phyloP scores from a whole-genome alignment of 2,888 invertebrate species.

The Augiades crinisus region DNA sequence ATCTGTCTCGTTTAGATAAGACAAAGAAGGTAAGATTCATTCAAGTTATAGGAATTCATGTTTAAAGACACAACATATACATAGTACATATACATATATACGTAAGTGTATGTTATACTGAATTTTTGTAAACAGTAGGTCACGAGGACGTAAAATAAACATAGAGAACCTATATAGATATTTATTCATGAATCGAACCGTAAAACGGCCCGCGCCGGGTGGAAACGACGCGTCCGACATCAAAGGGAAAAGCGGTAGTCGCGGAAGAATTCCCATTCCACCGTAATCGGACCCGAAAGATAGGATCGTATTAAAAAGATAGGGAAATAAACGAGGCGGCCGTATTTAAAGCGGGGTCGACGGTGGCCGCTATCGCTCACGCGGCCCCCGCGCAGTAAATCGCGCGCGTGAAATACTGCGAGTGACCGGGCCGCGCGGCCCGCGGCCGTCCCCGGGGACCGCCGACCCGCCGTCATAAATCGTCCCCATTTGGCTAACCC shows the following conservation, averaged over 20 bases:
- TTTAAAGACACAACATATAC: too few relatives aligned
- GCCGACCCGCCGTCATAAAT: conserved; percentile 65
- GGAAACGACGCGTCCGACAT: conserved; percentile 37
- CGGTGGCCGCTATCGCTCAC: conserved; percentile 44
- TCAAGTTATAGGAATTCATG: too few relatives aligned
- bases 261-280: conserved; percentile 39
- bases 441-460: conserved; percentile 35
- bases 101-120: not conserved
- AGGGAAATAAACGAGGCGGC: conserved; percentile 57
- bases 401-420: conserved; percentile 49
- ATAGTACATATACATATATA: too few relatives aligned
- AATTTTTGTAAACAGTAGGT: conserved; percentile 3
- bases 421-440: conserved; percentile 34
- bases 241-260: conserved; percentile 38
- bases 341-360: conserved; percentile 39
- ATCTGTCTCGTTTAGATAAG: too few relatives aligned
- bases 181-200: conserved; percentile 23
- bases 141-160: conserved; percentile 11
- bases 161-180: conserved; percentile 7
- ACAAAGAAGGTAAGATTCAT: too few relatives aligned
- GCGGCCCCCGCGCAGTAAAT: conserved; percentile 51
- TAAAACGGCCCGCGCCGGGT: conserved; percentile 25
- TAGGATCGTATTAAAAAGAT: conserved; percentile 65
- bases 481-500: conserved; percentile 75
- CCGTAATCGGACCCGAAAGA: conserved; percentile 60